These are phyloP conservation scores for Oligia strigilis DNA, from an alignment of 2,888 invertebrate genomes.

Conservation along the genomic window DNA sequence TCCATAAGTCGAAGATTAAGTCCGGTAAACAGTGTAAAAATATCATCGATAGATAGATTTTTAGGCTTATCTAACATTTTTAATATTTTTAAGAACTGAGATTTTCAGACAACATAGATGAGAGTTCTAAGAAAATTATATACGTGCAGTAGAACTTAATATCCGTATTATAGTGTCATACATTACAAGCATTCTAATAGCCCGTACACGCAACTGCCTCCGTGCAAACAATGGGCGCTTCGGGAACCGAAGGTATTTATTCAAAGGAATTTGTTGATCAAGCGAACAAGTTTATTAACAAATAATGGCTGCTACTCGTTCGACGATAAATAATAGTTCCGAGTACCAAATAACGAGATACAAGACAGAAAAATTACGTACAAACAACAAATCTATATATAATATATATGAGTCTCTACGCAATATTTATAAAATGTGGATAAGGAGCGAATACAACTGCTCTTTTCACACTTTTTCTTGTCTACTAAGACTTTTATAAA, in stretches of 20 bases:
- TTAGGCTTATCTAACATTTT: no score
- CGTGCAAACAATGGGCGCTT: constrained; percentile 73
- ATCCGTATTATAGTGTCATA: constrained; percentile 1
- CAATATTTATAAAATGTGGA: not conserved
- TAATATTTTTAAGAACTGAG: not conserved
- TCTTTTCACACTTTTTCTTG: not conserved
- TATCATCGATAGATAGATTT: not conserved
- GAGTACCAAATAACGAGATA: constrained; percentile 40
- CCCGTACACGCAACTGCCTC: constrained; percentile 69
- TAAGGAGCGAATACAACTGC: not conserved
- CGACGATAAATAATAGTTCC: constrained; percentile 62
- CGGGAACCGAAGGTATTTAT: constrained; percentile 73
- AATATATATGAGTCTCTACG: not conserved
- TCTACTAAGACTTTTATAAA: not conserved
- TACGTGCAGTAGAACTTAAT: not conserved
- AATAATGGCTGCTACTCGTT: constrained; percentile 52
- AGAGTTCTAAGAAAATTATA: not conserved
- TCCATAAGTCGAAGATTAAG: constrained; percentile 9
- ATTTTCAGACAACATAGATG: not conserved
- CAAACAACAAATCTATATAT: constrained; percentile 13
- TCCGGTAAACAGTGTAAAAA: not conserved
- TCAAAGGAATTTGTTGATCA: constrained; percentile 75
- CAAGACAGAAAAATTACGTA: constrained; percentile 32
- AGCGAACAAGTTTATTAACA: constrained; percentile 66
- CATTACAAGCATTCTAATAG: constrained; percentile 39